phyloP scores from a whole-genome alignment of 2,113 vertebrate genomes.

The Dunckerocampus dactyliophorus region DNA sequence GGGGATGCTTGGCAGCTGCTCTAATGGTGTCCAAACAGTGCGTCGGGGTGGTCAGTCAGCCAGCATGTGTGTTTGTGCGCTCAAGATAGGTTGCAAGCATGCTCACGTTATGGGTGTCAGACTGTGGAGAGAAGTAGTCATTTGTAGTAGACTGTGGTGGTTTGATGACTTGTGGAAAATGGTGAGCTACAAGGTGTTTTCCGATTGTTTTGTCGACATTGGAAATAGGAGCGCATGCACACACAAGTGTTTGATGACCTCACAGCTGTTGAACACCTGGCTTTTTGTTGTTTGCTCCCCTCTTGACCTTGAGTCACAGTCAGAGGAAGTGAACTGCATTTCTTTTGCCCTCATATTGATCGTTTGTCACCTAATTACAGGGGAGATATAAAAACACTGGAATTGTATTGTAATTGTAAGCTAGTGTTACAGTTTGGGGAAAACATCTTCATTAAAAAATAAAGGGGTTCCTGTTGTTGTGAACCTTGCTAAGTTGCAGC shows the following conservation, averaged over 20 bases:
- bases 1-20: slow-evolving; percentile 37
- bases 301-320: slow-evolving; percentile 40
- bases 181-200: neutral
- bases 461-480: too few species aligned
- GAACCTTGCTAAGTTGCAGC: too few species aligned
- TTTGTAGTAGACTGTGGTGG: slow-evolving; percentile 38
- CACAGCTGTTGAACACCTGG: slow-evolving; percentile 64
- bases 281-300: slow-evolving; percentile 38
- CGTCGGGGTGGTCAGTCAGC: slow-evolving; percentile 40
- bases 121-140: slow-evolving; percentile 26
- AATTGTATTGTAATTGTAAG: too few species aligned
- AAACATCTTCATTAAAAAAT: too few species aligned
- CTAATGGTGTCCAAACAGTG: slow-evolving; percentile 15
- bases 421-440: too few species aligned
- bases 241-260: slow-evolving; percentile 29
- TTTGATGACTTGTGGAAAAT: neutral
- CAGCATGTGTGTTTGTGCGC: slow-evolving; percentile 36
- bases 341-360: neutral
- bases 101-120: slow-evolving; percentile 38
- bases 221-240: slow-evolving; percentile 9
- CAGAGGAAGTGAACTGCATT: slow-evolving; percentile 22
- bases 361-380: slow-evolving; percentile 31
- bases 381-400: slow-evolving; percentile 5
- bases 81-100: slow-evolving; percentile 31
- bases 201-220: neutral